Evolutionary conservation across 2,888 invertebrate species (phyloP).

Genomic region (Phyto melanocephala): DNA sequence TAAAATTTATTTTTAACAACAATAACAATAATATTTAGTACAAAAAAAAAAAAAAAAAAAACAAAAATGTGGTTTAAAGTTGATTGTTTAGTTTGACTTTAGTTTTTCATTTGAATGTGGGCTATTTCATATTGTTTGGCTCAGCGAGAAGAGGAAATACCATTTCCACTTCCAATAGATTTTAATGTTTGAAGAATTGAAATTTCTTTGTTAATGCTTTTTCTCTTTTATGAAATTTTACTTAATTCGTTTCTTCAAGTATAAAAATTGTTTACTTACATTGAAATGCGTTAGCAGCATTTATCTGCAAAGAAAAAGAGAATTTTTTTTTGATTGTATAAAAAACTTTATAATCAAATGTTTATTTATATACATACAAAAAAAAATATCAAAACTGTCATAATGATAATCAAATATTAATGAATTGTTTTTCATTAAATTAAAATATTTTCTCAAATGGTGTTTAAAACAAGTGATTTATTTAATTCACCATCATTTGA

Average conservation of each 20-base stretch:
- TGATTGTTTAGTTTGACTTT: slow-evolving; percentile 54
- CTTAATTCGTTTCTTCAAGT: background rate
- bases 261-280: no score
- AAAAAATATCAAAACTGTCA: no score
- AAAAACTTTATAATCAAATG: no score
- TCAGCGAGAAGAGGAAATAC: slow-evolving; percentile 4
- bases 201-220: slow-evolving; percentile 16
- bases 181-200: slow-evolving; percentile 20
- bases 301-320: slow-evolving; percentile 15
- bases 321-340: no score
- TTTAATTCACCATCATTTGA: no score
- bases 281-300: no score
- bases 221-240: background rate
- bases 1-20: slow-evolving; percentile 44
- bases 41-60: background rate
- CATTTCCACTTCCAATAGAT: slow-evolving; percentile 24
- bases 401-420: no score
- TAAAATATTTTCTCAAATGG: no score
- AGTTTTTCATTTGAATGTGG: slow-evolving; percentile 52
- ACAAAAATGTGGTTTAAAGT: slow-evolving; percentile 37
- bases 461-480: no score
- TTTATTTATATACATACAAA: no score
- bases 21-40: slow-evolving; percentile 23
- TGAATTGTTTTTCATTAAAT: no score
- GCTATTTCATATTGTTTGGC: slow-evolving; percentile 31